Evolutionary conservation across 2,888 invertebrate genomes (phyloP).

Genomic region (Melangyna quadrimaculata): DNA sequence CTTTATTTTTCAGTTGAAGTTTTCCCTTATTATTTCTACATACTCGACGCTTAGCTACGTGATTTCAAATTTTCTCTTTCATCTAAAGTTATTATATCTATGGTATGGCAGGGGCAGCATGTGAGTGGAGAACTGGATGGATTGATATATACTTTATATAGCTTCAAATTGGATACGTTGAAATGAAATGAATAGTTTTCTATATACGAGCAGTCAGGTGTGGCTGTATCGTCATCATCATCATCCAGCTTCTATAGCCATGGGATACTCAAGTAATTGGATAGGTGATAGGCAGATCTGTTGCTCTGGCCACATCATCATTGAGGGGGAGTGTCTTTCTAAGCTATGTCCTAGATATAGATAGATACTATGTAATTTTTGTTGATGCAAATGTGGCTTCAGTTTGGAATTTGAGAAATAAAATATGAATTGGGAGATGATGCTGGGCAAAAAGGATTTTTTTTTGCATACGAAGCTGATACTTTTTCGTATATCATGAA

Average conservation of each 20-base stretch:
- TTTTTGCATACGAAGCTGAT: background rate
- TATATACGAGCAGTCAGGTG: conserved; percentile 38
- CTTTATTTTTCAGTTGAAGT: conserved; percentile 19
- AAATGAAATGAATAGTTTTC: conserved; percentile 40
- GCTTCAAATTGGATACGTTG: conserved; percentile 14
- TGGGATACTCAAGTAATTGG: conserved; percentile 31
- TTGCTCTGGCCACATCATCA: background rate
- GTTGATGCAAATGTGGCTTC: conserved; percentile 21
- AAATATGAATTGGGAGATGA: background rate
- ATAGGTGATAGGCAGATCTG: conserved; percentile 12
- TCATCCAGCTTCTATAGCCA: conserved; percentile 14
- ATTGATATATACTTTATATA: conserved; percentile 13
- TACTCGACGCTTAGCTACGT: background rate
- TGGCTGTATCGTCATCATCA: background rate
- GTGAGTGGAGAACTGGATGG: background rate
- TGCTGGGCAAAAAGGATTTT: background rate
- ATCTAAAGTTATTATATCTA: background rate
- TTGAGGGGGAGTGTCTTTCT: conserved; percentile 12
- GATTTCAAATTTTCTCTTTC: conserved; percentile 6
- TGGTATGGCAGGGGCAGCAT: too few species aligned
- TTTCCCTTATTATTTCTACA: background rate
- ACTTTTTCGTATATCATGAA: background rate
- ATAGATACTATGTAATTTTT: background rate
- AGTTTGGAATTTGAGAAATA: conserved; percentile 31
- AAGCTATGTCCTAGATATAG: background rate